phyloP scores from a whole-genome alignment of 2,888 invertebrate genomes.

The Drosophila paramelanica region DNA sequence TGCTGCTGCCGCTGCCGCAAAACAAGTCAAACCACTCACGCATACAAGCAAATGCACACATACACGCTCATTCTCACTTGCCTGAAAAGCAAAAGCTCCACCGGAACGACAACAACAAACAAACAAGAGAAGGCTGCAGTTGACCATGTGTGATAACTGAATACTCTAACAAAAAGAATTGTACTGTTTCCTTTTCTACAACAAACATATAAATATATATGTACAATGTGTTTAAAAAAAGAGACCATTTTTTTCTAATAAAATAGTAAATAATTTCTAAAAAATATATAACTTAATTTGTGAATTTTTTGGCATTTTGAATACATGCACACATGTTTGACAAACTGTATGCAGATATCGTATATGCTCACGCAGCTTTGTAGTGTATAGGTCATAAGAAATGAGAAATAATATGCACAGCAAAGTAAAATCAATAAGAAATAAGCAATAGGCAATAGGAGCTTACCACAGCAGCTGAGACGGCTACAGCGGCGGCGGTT shows the following conservation, averaged over 20 bases:
- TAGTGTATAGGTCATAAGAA: constrained; percentile 29
- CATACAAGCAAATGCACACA: constrained; percentile 35
- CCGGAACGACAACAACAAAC: constrained; percentile 57
- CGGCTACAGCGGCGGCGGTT: constrained; percentile 43
- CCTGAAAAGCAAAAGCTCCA: constrained; percentile 66
- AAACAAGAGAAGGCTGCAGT: constrained; percentile 42
- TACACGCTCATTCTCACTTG: constrained; percentile 37
- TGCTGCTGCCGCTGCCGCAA: constrained; percentile 70
- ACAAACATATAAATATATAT: not conserved
- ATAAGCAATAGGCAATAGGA: constrained; percentile 50
- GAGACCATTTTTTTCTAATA: not conserved
- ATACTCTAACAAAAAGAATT: constrained; percentile 27
- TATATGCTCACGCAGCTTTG: not conserved
- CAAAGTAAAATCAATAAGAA: constrained; percentile 42
- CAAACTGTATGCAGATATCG: not conserved
- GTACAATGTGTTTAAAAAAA: not conserved
- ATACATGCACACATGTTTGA: not conserved
- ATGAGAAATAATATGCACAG: constrained; percentile 44
- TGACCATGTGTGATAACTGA: constrained; percentile 4
- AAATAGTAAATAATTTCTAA: not conserved
- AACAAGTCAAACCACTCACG: constrained; percentile 78
- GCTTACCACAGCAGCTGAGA: constrained; percentile 80
- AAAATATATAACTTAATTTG: not conserved
- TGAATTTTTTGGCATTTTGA: not conserved
- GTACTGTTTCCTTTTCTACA: no score